Conservation (phyloP, 2,113 vertebrate genomes). For the Pristiophorus japonicus region DNA sequence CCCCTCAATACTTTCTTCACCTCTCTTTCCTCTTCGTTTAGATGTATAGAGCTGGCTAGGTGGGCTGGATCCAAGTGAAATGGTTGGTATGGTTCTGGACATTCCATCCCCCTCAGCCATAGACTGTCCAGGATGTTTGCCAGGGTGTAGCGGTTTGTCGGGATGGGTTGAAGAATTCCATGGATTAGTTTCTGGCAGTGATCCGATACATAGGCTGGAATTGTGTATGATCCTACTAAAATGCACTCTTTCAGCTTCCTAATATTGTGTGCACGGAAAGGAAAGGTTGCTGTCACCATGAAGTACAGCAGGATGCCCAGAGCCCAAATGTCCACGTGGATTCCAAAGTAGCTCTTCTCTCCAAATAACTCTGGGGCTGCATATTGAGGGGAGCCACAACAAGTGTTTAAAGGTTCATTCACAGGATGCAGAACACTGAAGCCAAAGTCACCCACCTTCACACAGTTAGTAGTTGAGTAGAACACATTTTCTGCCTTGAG, state of each 20-base stretch:
- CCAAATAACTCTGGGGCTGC: conserved; percentile 57
- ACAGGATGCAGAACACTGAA: conserved; percentile 53
- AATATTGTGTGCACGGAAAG: conserved; percentile 54
- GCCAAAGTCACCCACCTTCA: conserved; percentile 67
- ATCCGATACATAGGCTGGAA: conserved; percentile 50
- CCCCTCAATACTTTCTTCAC: conserved; percentile 50
- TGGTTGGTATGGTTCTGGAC: conserved; percentile 45
- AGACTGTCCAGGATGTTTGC: conserved; percentile 47
- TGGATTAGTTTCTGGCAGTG: conserved; percentile 54
- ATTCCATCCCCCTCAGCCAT: conserved; percentile 55
- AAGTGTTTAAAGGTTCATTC: conserved; percentile 51
- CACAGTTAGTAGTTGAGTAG: conserved; percentile 55
- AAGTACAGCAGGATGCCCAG: conserved; percentile 63
- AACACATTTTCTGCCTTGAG: conserved; percentile 65
- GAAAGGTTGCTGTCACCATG: conserved; percentile 57
- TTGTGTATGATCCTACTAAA: conserved; percentile 54
- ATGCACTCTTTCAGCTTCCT: conserved; percentile 50
- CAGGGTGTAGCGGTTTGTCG: conserved; percentile 48
- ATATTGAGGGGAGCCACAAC: conserved; percentile 62
- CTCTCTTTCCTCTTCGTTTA: conserved; percentile 48
- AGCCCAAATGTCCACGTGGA: conserved; percentile 56
- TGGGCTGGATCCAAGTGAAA: conserved; percentile 45
- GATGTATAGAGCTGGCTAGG: conserved; percentile 45
- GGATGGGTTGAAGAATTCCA: conserved; percentile 50
- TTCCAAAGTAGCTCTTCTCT: conserved; percentile 52